These are phyloP conservation scores for Ammospiza caudacuta DNA, from an alignment of 2,113 vertebrate species.

Conservation along the genomic window DNA sequence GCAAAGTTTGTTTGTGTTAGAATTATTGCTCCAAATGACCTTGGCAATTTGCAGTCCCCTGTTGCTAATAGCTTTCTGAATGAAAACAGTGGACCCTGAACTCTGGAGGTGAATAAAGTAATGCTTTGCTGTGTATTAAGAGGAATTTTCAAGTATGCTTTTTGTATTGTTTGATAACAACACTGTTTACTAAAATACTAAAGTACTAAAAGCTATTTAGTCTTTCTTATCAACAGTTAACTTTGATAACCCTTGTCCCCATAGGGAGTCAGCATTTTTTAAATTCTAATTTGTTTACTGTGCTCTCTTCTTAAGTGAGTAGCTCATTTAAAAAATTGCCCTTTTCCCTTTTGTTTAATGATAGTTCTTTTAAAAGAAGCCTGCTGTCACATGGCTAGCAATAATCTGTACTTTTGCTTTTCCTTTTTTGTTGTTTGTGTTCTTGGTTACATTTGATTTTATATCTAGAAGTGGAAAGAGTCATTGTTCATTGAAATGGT, in stretches of 20 bases:
- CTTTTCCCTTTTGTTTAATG: neutral
- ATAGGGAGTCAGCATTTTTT: neutral
- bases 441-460: neutral
- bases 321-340: neutral
- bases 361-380: neutral
- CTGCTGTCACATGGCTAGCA: neutral
- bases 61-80: conserved; percentile 15
- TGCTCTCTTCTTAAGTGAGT: neutral
- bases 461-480: neutral
- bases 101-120: neutral
- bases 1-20: neutral
- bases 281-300: neutral
- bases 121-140: neutral
- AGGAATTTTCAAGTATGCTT: neutral
- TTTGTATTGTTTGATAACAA: neutral
- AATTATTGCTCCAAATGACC: neutral
- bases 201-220: neutral
- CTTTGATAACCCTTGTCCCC: neutral
- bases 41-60: neutral
- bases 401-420: neutral
- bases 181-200: neutral
- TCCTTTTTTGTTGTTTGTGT: neutral
- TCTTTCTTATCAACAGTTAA: neutral
- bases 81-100: neutral
- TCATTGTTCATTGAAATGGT: neutral